Evolutionary conservation across 2,113 vertebrate species (phyloP), one percentile per base, ranked within the genome.

Genomic region (Clarias batrachus): DNA sequence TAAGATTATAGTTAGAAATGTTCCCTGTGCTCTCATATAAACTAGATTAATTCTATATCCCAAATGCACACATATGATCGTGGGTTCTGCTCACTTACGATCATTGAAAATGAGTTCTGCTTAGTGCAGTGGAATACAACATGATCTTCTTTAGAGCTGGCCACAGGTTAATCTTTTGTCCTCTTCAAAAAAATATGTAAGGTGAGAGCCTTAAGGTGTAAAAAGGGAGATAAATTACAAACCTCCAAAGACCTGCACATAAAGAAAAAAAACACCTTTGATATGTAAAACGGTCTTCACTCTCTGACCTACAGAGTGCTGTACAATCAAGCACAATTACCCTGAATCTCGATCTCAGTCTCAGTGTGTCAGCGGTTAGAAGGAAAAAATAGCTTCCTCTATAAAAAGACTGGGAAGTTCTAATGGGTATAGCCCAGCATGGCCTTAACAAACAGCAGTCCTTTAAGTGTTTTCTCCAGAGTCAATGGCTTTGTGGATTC

Each of bases 261-360:
- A 73, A 81, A 76, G 62, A 41, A 71, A 78, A 48, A 48, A 79
- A 74, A 27, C 27, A 79, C 80, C n/a, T 83, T 21, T 78, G 81
- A 86, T 82, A 89, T 88, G 86, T 89, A 88, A 89, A 89, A 84
- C 62, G 63, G 79, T 81, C 65, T 81, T 86, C 84, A 85, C 68
- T 89, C 66, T 78, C 73, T 87, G 83, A 83, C 83, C 83, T 13
- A n/a, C 57, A 66, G 84, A n/a, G 48, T 74, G 87, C 71, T 82
- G 65, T 82, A 86, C 83, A 87, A 87, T 86, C 83, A 85, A 66
- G 73, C 79, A 86, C 85, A 88, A 88, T 89, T 88, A 89, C 86
- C 84, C 79, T 19, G 83, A 87, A 79, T 74, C 37, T 52, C 63
- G 23, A 70, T 68, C 82, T 85, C 82, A 54, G 21, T 81, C 62